Evolutionary conservation across 2,113 vertebrate species (phyloP), one percentile per base, ranked within the genome.

Genomic region (Petroica traversi): DNA sequence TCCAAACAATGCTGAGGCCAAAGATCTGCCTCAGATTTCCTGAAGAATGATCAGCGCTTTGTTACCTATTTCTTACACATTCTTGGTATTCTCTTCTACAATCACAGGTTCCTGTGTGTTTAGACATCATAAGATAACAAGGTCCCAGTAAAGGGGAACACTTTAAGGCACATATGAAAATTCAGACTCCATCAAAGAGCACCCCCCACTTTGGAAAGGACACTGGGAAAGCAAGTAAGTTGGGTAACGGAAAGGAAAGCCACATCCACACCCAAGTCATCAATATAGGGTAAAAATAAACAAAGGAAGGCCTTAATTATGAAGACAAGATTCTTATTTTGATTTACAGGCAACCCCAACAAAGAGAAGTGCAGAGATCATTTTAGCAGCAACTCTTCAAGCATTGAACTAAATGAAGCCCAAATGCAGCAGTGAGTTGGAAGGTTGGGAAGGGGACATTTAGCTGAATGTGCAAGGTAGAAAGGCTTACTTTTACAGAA

Each of bases 1-100:
- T 43, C 9, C 51, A 58, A 33, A 25, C 11, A 49, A 2, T 0
- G 0, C 8, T 8, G 25, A 40, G 52, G 22, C 43, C 3, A 3
- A 43, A 77, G 55, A 82, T 45, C 19, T 54, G n/a, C n/a, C n/a
- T n/a, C n/a, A n/a, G 13, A 51, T 67, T 36, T 57, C 29, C 61
- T 75, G 82, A 75, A 51, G 57, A 55, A 40, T n/a, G 6, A 67
- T 43, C 52, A 84, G 38, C 41, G 9, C 23, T 62, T 72, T n/a
- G 5, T 90, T 49, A 48, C 16, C 24, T 43, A 6, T 58, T 74
- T 68, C 43, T 71, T 61, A 40, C 11, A 19, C 3, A 2, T 63
- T 80, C 29, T 74, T 58, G 40, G 24, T 28, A 33, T 69, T 54
- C 29, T 33, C 4, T 91, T 88, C 29, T 76, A 24, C 34, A 66